Base-by-base conservation (phyloP, 2,113 vertebrate genomes). In the Trogon melanurus region DNA sequence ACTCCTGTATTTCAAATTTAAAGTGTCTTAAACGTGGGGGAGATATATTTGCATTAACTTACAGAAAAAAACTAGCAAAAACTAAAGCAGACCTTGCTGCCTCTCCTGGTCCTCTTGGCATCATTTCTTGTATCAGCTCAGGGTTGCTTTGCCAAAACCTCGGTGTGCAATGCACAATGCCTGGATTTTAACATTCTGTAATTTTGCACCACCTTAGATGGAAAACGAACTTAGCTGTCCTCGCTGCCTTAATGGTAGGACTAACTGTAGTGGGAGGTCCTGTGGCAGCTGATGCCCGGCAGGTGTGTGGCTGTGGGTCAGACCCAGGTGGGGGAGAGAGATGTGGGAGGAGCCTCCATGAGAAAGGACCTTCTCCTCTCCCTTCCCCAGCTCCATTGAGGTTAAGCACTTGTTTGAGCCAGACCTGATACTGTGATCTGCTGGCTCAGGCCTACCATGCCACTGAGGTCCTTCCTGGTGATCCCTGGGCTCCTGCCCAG, bases 181-280 rank as follows among this genome's bases (percentile, higher is more conserved):
- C 13, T 23, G 11, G 11, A 36, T 36, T 93, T 75, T 38, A 69
- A 17, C 7, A 21, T 26, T 72, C 44, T 15, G 53, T 62, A 34
- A 17, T 30, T 83, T 62, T 36, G 17, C 21, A 32, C 0, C 0
- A 41, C 67, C 13, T 48, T 1, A 19, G 26, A 4, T 58, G 19
- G 48, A 41, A 50, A 58, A 62, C 10, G 9, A 36, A 15, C 34
- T 13, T 25, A 58, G 18, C 29, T 1, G 4, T 18, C 13, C 36
- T 72, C 3, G 0, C 29, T 69, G 13, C n/a, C 53, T 34, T 83
- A 34, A 17, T 69, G 45, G 9, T 48, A 12, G 19, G 30, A 22
- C 6, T 25, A 13, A 54, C 18, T 20, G 12, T 27, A 18, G 30
- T 0, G 1, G 27, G 53, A 85, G 53, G 32, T 9, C 1, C 1